Percentiles rank a stretch among this genome's conserved stretches.
Evolutionary conservation across 2,113 vertebrate genomes (phyloP).

Genomic region (Podiceps cristatus): DNA sequence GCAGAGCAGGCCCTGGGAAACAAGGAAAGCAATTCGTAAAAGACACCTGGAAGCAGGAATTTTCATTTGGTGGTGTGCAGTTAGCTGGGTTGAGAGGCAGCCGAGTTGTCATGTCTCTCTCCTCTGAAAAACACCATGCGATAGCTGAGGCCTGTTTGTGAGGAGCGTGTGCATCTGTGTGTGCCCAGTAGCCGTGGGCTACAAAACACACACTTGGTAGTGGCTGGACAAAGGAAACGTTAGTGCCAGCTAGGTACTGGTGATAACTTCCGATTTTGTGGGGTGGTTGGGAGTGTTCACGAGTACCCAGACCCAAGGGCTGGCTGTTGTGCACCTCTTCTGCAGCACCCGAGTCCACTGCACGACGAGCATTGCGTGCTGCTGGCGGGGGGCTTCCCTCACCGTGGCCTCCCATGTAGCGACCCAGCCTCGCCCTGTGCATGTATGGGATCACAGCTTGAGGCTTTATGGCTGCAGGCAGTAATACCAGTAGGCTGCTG

Average conservation of each 20-base stretch:
- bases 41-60: background rate
- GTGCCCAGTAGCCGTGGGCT: rapidly evolving
- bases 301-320: rapidly evolving
- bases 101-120: rapidly evolving
- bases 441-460: rapidly evolving
- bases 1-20: background rate
- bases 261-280: rapidly evolving
- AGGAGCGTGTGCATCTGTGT: rapidly evolving
- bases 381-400: no score
- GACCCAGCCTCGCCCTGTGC: rapidly evolving
- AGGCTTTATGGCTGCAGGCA: background rate
- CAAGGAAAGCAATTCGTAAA: rapidly evolving
- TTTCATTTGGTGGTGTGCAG: rapidly evolving
- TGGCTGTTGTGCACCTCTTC: rapidly evolving
- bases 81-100: background rate
- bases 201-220: rapidly evolving
- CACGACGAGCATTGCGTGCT: rapidly evolving
- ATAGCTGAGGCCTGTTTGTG: no score
- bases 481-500: background rate
- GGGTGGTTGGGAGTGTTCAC: rapidly evolving
- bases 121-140: background rate
- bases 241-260: rapidly evolving
- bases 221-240: rapidly evolving
- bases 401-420: rapidly evolving
- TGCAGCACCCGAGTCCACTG: rapidly evolving